Evolutionary conservation across 92 coral and sea anemone genomes (phyloP), one percentile per base, ranked within the genome.

Genomic region (Phenganax stokvisi): DNA sequence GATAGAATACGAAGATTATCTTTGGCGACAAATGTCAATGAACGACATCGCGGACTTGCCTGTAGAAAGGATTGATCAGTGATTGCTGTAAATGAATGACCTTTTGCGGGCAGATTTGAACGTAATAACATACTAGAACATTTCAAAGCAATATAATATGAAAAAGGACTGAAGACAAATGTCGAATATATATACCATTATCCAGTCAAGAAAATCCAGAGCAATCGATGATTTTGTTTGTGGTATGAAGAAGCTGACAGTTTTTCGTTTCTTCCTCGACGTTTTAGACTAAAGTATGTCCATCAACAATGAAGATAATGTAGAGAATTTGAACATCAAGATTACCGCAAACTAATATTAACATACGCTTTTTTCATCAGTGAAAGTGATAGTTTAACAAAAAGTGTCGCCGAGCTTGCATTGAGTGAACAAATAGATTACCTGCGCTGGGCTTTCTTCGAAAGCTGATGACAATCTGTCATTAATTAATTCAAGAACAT

Each of bases 151-250:
- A 59, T 11, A 57, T 64, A 6, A 9, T 25, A 12, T 25, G 7
- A 28, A 17, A 17, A 44, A 1, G 20, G 51, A 27, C 62, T 54
- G 54, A 17, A 56, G 8, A 2, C 3, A 7, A 27, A 12, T 53
- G 71, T 7, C 0, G 16, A 4, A 54, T 29, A 56, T 89, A 83
- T 80, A 83, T 80, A 93, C 98, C 90, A 92, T 88, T 28, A 93
- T 86, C 97, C 98, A 93, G 66, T 88, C 86, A n/a, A 93, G 89
- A 58, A 88, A 90, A 56, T 90, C 89, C 60, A 92, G 57, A 0
- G 91, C 90, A 79, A 90, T 37, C 15, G 61, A 62, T 59, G 83
- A 79, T 53, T 63, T 79, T 68, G 83, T 79, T 17, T 61, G 83
- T 11, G 83, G 83, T 59, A 79, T 56, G 7, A 61, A 79, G 15